These are phyloP conservation scores for Xenus cinereus DNA, from an alignment of 2,113 vertebrate species.

Conservation along the genomic window DNA sequence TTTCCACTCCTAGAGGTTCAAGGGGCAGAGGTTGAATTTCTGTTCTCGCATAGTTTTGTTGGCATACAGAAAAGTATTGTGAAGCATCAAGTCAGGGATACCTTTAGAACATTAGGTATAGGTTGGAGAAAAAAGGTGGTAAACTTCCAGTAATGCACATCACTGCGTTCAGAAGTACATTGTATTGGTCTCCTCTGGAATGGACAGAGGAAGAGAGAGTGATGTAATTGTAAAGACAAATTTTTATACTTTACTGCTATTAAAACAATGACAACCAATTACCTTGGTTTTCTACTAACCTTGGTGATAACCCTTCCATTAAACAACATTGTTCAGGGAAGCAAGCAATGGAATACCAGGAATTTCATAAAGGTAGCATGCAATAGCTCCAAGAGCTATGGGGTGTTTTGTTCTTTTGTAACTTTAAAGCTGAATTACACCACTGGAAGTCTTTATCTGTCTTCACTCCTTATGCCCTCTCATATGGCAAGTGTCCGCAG, in stretches of 20 bases:
- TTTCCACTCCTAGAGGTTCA: background rate
- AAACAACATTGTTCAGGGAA: background rate
- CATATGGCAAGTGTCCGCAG: conserved; percentile 6
- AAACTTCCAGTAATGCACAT: conserved; percentile 9
- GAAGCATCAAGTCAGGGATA: background rate
- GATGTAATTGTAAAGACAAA: conserved; percentile 9
- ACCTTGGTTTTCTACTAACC: background rate
- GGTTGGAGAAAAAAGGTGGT: background rate
- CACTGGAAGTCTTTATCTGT: background rate
- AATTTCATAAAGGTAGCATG: background rate
- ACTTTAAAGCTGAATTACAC: background rate
- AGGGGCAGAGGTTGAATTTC: background rate
- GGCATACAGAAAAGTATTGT: background rate
- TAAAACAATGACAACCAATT: conserved; percentile 13
- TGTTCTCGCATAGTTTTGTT: background rate
- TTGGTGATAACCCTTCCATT: background rate
- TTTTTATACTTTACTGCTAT: background rate
- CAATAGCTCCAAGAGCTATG: background rate
- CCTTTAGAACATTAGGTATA: background rate
- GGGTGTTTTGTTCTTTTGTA: background rate
- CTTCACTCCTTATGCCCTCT: background rate
- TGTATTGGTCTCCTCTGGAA: conserved; percentile 33
- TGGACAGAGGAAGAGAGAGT: conserved; percentile 14
- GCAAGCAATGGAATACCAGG: background rate
- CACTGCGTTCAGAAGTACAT: conserved; percentile 26